These are phyloP conservation scores for Ruditapes philippinarum DNA, from an alignment of 1,140 invertebrate genomes.

Conservation along the genomic window DNA sequence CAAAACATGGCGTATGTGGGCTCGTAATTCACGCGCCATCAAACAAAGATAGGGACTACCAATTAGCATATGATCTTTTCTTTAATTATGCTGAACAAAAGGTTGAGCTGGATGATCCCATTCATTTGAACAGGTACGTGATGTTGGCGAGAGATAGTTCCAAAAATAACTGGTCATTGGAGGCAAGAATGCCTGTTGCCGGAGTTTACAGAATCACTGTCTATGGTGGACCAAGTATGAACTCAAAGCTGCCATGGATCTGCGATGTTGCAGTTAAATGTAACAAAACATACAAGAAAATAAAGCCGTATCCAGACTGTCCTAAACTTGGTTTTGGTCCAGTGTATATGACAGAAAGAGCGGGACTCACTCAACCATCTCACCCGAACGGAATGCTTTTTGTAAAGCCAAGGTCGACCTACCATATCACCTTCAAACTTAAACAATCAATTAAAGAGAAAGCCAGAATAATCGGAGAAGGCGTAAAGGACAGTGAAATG, in stretches of 20 bases:
- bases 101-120: not conserved
- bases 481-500: constrained; percentile 1
- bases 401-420: constrained; percentile 37
- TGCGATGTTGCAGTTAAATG: constrained; percentile 53
- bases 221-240: constrained; percentile 19
- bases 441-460: constrained; percentile 7
- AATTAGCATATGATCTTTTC: constrained; percentile 60
- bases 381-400: constrained; percentile 59
- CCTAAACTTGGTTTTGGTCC: constrained; percentile 60
- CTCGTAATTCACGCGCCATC: constrained; percentile 1
- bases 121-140: constrained; percentile 37
- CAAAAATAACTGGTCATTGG: constrained; percentile 34
- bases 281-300: not conserved
- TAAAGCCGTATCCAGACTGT: constrained; percentile 51
- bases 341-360: constrained; percentile 44
- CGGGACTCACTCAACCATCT: constrained; percentile 31
- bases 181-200: constrained; percentile 47
- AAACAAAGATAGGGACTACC: not conserved
- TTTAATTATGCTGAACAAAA: constrained; percentile 30
- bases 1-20: constrained; percentile 45
- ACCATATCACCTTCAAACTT: constrained; percentile 55
- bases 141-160: constrained; percentile 37
- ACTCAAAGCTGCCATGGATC: constrained; percentile 29
- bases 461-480: constrained; percentile 23
- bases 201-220: constrained; percentile 56